phyloP scores from a whole-genome alignment of 2,797 vertebrate species.

The Chromobotia macracanthus region DNA sequence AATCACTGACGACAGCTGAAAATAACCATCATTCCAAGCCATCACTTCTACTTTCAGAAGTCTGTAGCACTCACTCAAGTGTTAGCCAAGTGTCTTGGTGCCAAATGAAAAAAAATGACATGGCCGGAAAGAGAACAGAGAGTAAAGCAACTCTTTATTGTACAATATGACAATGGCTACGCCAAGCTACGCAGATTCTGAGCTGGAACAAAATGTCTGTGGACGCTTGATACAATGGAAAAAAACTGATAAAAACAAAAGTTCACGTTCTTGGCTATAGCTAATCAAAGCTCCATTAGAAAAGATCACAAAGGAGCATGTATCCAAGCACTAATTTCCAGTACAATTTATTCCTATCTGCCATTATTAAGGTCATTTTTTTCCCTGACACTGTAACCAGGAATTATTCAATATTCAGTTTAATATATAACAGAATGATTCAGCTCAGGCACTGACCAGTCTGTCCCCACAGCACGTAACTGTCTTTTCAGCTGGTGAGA shows the following conservation, averaged over 20 bases:
- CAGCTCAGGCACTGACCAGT: neutral
- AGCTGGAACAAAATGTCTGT: slow-evolving; percentile 26
- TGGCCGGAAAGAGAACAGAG: neutral
- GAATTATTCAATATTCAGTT: too few relatives aligned
- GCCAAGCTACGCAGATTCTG: neutral
- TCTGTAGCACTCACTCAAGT: slow-evolving; percentile 11
- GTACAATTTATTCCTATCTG: neutral
- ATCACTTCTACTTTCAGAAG: slow-evolving; percentile 23
- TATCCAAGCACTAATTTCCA: neutral
- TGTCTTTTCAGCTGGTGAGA: neutral
- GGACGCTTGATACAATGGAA: slow-evolving; percentile 7
- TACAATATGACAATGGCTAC: slow-evolving; percentile 13
- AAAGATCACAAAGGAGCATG: neutral
- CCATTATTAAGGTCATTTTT: slow-evolving; percentile 15
- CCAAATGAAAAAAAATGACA: neutral
- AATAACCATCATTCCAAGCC: slow-evolving; percentile 27
- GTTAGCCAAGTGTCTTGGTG: neutral
- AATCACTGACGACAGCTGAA: slow-evolving; percentile 27
- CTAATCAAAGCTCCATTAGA: slow-evolving; percentile 17
- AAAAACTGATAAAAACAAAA: slow-evolving; percentile 11
- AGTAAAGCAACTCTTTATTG: slow-evolving; percentile 13
- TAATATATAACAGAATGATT: too few relatives aligned
- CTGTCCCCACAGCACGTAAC: neutral
- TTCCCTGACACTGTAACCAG: neutral
- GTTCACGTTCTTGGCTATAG: slow-evolving; percentile 1